Evolutionary conservation across 2,888 invertebrate species (phyloP), one percentile per base, ranked within the genome.

Genomic region (Campopleginae sp.): DNA sequence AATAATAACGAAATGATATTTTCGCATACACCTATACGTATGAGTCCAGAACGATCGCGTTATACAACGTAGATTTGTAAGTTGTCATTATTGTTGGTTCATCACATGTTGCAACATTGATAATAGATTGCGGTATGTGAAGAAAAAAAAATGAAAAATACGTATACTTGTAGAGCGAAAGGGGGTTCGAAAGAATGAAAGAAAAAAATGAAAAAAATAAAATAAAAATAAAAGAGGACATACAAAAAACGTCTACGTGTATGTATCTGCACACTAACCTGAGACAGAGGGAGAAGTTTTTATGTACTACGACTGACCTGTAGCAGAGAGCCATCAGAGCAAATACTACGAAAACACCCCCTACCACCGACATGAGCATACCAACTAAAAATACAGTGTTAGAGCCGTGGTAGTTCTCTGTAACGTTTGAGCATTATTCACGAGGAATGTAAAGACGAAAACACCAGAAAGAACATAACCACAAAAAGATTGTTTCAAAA

Each of bases 251-350:
- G 87, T 87, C 92, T 93, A 93, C 92, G 92, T 92, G 92, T 93
- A 93, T 93, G 92, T 93, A 96, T 96, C 97, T 97, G 97, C 97
- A 96, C 97, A 98, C 98, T 98, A 98, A 98, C 98, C 98, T 98
- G 97, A 98, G 97, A 97, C 98, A 98, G 96, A 98, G 97, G 97
- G 97, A 98, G 97, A 98, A 97, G 97, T 98, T 98, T 97, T 97
- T 98, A 97, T 98, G 98, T 97, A 98, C 98, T 97, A 98, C 98
- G 96, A 98, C 98, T 98, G 98, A 98, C 98, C 98, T 98, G 98
- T 98, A 98, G 97, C 98, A 98, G 96, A 98, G 97, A 96, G 98
- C 98, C 97, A 98, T 97, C 96, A 98, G 97, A 96, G 98, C 98
- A 97, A 98, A 98, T 96, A 98, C 96, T 96, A 98, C 97, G 97